A percentile compares a stretch with the other conserved stretches of the same genome.
Evolutionary conservation across 64 coral and sea anemone genomes (phyloP).

Genomic region (Montipora foliosa): DNA sequence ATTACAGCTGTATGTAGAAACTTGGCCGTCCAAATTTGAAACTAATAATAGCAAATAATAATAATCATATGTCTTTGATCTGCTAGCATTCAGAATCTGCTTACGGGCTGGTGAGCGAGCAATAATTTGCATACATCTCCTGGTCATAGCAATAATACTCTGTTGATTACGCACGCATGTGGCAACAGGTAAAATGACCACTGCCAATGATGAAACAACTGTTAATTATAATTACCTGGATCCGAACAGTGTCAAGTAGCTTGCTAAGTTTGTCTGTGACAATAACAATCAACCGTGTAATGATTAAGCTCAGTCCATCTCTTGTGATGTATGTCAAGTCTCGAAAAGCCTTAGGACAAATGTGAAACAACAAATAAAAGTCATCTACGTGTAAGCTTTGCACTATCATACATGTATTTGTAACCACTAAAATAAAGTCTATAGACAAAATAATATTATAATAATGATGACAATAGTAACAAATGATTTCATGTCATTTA

Average conservation of each 20-base stretch:
- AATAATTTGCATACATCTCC: too few species aligned
- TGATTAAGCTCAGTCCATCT: slow-evolving; percentile 83
- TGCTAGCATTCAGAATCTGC: too few species aligned
- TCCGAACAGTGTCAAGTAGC: slow-evolving; percentile 73
- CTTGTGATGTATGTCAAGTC: slow-evolving; percentile 94
- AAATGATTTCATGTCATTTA: too few species aligned
- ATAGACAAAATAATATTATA: too few species aligned
- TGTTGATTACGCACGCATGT: not conserved
- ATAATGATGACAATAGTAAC: not conserved
- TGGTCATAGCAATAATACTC: not conserved
- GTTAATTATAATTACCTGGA: slow-evolving; percentile 65
- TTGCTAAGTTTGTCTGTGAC: slow-evolving; percentile 90
- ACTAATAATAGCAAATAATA: too few species aligned
- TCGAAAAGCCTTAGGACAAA: slow-evolving; percentile 76
- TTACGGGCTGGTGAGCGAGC: too few species aligned
- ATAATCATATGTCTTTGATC: too few species aligned
- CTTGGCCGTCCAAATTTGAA: too few species aligned
- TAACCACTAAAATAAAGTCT: too few species aligned
- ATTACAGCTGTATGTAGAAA: too few species aligned
- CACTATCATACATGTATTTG: too few species aligned
- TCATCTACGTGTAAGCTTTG: too few species aligned
- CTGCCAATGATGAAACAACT: not conserved
- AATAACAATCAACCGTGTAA: slow-evolving; percentile 74
- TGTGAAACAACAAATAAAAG: not conserved
- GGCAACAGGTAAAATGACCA: not conserved